Conservation (phyloP, 2,888 invertebrate species). For the Coronaproctus castanopsis region DNA sequence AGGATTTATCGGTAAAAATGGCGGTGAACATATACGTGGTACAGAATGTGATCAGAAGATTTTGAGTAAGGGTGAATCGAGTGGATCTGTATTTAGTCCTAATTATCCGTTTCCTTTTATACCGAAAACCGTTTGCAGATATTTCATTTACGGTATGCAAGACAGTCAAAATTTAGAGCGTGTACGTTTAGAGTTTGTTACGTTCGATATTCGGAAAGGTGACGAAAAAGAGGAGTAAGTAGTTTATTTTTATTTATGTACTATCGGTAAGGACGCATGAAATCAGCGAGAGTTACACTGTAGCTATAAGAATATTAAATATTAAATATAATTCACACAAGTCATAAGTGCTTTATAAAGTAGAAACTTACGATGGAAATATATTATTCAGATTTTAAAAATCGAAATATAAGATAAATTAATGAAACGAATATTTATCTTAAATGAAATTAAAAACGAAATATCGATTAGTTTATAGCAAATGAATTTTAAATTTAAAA, state of each 20-base stretch:
- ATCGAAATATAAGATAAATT: too few species aligned
- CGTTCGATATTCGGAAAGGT: slow-evolving; percentile 76
- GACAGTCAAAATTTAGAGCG: slow-evolving; percentile 90
- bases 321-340: too few species aligned
- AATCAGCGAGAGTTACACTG: background rate
- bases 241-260: background rate
- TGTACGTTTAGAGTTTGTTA: slow-evolving; percentile 68
- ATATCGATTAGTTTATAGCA: too few species aligned
- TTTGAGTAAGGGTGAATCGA: slow-evolving; percentile 77
- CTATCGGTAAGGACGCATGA: background rate
- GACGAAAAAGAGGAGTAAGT: slow-evolving; percentile 68
- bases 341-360: too few species aligned
- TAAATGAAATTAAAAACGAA: too few species aligned
- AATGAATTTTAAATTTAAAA: too few species aligned
- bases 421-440: too few species aligned
- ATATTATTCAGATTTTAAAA: too few species aligned
- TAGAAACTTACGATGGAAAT: too few species aligned
- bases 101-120: slow-evolving; percentile 91
- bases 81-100: slow-evolving; percentile 83
- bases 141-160: slow-evolving; percentile 95
- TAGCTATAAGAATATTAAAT: background rate
- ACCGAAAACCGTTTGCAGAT: slow-evolving; percentile 88
- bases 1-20: slow-evolving; percentile 83
- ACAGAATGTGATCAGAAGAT: slow-evolving; percentile 98
- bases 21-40: slow-evolving; percentile 85